Evolutionary conservation across 2,888 invertebrate genomes (phyloP).

Genomic region (Eilema caniola): DNA sequence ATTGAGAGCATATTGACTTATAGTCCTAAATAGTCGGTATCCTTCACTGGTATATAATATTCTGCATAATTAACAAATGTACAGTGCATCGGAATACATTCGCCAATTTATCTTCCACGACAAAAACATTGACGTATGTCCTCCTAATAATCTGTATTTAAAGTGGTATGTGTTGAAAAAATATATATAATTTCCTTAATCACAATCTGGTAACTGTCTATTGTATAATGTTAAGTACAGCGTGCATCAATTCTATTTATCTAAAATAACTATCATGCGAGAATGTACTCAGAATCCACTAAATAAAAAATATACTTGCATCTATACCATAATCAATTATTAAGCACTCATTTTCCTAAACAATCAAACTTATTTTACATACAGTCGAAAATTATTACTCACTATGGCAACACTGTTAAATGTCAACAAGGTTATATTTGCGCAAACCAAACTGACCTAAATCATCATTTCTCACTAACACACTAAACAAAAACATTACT

Average conservation of each 20-base stretch:
- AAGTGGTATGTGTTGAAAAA: slow-evolving; percentile 68
- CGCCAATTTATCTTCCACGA: slow-evolving; percentile 33
- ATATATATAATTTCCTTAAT: slow-evolving; percentile 78
- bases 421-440: slow-evolving; percentile 80
- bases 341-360: slow-evolving; percentile 79
- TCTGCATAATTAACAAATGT: slow-evolving; percentile 71
- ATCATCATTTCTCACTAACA: slow-evolving; percentile 76
- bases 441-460: slow-evolving; percentile 78
- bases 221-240: slow-evolving; percentile 69
- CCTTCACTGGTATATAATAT: slow-evolving; percentile 79
- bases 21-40: slow-evolving; percentile 75
- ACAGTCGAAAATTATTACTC: slow-evolving; percentile 83
- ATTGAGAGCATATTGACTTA: slow-evolving; percentile 79
- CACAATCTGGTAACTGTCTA: slow-evolving; percentile 84
- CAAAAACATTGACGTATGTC: slow-evolving; percentile 18
- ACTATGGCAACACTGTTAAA: slow-evolving; percentile 86
- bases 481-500: slow-evolving; percentile 65
- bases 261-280: slow-evolving; percentile 63
- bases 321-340: slow-evolving; percentile 62
- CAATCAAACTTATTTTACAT: slow-evolving; percentile 81
- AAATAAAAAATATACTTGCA: slow-evolving; percentile 61
- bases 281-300: slow-evolving; percentile 60
- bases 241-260: slow-evolving; percentile 70
- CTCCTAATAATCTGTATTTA: slow-evolving; percentile 42
- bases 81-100: slow-evolving; percentile 56